Evolutionary conservation across 2,797 vertebrate species (phyloP), one percentile per base, ranked within the genome.

Genomic region (Neosalanx taihuensis): DNA sequence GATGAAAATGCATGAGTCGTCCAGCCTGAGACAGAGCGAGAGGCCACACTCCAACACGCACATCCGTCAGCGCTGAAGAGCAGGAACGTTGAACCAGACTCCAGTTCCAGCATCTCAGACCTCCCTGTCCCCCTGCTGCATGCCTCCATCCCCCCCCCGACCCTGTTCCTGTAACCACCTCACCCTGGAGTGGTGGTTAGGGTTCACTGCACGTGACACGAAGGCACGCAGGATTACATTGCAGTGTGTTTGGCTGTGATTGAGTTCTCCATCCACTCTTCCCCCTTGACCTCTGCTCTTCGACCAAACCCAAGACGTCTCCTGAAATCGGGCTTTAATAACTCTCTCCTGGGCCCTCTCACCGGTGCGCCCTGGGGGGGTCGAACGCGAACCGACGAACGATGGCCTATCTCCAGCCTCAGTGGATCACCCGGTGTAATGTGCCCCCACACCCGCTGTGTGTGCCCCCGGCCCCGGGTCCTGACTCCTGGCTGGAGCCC

Each of bases 311-410:
- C 86, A 80, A 88, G 84, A 81, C 88, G 88, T 89, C 89, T 61
- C 51, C 29, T 64, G 72, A 75, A 88, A 86, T 88, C 85, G 64
- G 85, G 83, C 89, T 86, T 73, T 85, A 84, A 90, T 91, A 89
- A 87, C 90, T 92, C 90, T 88, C 74, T 76, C 76, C 66, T 58
- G 67, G 75, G 73, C 74, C 23, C 23, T 26, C 23, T 26, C 76
- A 57, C 5, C 41, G 72, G 37, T 66, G 64, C 59, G 6, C 65
- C 72, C 59, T 76, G 80, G 84, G 69, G 69, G 83, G 76, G 74
- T 80, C 78, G 82, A 81, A 73, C 57, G 74, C 74, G 78, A 75
- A 72, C 74, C 31, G 15, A 60, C 35, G 60, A 76, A 72, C 71
- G 60, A 23, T 5, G 12, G 20, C 29, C 1, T 12, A 17, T 4